phyloP scores from a whole-genome alignment of 2,113 vertebrate species.

The Pomatorhinus ruficollis region DNA sequence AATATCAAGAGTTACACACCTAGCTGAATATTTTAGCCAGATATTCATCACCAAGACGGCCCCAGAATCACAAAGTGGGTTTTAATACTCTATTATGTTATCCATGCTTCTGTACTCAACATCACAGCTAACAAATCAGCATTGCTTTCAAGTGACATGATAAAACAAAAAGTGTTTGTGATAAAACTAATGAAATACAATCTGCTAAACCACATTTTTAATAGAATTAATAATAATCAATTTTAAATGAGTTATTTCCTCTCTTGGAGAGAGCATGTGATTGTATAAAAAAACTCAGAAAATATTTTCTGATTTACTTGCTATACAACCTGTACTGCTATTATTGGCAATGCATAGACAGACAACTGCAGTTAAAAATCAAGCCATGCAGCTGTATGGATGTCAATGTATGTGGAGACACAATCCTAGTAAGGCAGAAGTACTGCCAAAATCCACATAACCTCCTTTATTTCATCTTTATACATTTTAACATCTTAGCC shows the following conservation, averaged over 20 bases:
- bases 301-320: neutral
- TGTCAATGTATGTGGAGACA: neutral
- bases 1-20: neutral
- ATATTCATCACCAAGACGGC: neutral
- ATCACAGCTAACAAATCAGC: neutral
- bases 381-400: neutral
- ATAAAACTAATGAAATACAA: neutral
- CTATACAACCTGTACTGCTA: neutral
- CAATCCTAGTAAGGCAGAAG: neutral
- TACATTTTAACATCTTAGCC: neutral
- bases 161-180: neutral
- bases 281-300: neutral
- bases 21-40: neutral
- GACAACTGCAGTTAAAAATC: neutral
- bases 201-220: neutral
- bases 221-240: neutral
- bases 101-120: neutral
- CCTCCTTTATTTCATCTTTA: neutral
- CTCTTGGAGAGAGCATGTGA: neutral
- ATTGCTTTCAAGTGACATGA: neutral
- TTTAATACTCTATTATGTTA: neutral
- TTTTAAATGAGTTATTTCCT: neutral
- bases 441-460: neutral
- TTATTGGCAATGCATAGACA: neutral
- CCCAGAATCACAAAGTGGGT: neutral